phyloP scores from a whole-genome alignment of 1,140 invertebrate species.

The Apis florea region DNA sequence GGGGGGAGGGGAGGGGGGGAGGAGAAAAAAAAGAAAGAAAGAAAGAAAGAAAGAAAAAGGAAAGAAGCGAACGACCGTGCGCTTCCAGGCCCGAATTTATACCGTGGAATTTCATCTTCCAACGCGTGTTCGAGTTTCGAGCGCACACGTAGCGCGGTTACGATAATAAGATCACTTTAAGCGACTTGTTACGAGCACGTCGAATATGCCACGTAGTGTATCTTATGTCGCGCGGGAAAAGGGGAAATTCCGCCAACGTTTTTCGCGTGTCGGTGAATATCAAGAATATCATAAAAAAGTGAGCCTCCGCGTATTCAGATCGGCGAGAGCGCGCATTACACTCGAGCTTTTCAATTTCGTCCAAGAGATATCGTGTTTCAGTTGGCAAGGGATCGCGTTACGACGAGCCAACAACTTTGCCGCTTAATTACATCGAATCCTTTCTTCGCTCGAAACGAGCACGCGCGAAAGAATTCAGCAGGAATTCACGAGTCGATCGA shows the following conservation, averaged over 20 bases:
- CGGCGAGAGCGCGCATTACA: neutral
- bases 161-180: slow-evolving; percentile 33
- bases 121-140: no score
- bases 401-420: no score
- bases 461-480: no score
- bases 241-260: slow-evolving; percentile 8
- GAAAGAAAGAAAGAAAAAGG: neutral
- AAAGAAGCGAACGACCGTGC: no score
- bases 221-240: neutral
- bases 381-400: no score
- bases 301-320: no score
- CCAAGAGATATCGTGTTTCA: no score
- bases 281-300: slow-evolving; percentile 6
- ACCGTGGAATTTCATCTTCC: neutral
- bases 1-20: neutral
- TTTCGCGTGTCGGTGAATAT: neutral
- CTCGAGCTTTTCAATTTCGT: slow-evolving; percentile 27
- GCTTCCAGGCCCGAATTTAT: neutral
- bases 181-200: slow-evolving; percentile 20
- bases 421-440: no score
- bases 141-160: neutral
- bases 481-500: no score
- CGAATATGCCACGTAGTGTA: neutral
- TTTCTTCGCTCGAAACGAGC: no score
- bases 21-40: neutral